These are phyloP conservation scores for Alsophila aescularia DNA, from an alignment of 2,888 invertebrate genomes.

Conservation along the genomic window DNA sequence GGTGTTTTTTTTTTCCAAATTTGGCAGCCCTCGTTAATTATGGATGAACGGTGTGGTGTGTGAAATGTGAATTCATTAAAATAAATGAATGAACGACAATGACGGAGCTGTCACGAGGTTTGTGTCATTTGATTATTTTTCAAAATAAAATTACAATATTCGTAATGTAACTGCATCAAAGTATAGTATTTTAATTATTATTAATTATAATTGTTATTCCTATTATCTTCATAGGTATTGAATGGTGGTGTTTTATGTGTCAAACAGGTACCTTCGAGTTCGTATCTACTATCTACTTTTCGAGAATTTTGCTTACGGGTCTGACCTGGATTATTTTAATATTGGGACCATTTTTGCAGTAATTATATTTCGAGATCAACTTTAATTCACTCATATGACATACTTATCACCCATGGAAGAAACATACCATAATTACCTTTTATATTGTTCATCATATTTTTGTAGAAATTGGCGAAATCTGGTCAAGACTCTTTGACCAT, in stretches of 20 bases:
- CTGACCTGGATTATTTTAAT: neutral
- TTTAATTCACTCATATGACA: too few species aligned
- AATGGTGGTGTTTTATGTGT: neutral
- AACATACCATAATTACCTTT: neutral
- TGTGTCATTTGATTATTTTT: slow-evolving; percentile 40
- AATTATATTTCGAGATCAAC: too few species aligned
- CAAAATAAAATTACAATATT: slow-evolving; percentile 18
- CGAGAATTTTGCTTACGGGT: neutral
- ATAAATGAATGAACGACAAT: slow-evolving; percentile 46
- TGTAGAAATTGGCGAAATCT: slow-evolving; percentile 92
- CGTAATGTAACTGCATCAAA: too few species aligned
- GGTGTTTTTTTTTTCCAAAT: too few species aligned
- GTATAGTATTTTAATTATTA: neutral
- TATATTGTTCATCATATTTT: neutral
- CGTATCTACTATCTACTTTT: too few species aligned
- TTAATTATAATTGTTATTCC: neutral
- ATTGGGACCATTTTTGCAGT: too few species aligned
- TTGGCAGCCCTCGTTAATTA: too few species aligned
- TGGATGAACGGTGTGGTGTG: neutral
- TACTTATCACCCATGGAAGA: too few species aligned
- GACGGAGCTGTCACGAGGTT: slow-evolving; percentile 83
- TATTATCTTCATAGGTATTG: neutral
- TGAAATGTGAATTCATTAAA: neutral
- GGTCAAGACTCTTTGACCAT: slow-evolving; percentile 94
- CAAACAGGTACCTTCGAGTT: too few species aligned